Base-by-base conservation (phyloP, 2,797 vertebrate genomes). In the Halcyon chelicuti region DNA sequence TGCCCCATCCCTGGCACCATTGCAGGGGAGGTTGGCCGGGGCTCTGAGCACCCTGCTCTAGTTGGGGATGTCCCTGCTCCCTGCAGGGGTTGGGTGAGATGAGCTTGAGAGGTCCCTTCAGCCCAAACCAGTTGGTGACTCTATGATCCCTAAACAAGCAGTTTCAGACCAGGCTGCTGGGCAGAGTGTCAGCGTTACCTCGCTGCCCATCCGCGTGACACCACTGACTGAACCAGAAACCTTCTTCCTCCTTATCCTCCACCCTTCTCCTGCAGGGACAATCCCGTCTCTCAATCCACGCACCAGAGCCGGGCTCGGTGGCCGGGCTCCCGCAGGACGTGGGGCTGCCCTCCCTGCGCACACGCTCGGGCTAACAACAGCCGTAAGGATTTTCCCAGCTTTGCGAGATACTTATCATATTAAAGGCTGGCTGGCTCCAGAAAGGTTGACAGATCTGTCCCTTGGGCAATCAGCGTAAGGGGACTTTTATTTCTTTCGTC, bases 241-340 rank as follows among this genome's bases (percentile, higher is more conserved):
- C 28, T 55, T 60, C 17, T 12, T 33, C 31, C 28, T 61, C 23
- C 86, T 47, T 4, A 3, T 14, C 42, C 51, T 5, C 76, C 70
- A 7, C 1, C 28, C 47, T 40, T 7, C 46, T 58, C 49, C 29
- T 10, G 4, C 9, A 12, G 40, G 18, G 9, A 25, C 20, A 33
- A 8, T 11, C 15, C 61, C 49, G 0, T 0, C 1, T 5, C 55
- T 12, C 63, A 25, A 66, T 25, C n/a, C 2, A 11, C 42, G 17
- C 51, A 35, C n/a, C 1, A 1, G 40, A 14, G 21, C 31, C 0
- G 2, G 10, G 12, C 42, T n/a, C 10, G 4, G 40, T 12, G 49
- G 31, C 47, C 37, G 1, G 0, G 3, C 46, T 22, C 22, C 26
- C 4, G 1, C 54, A 3, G 26, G 4, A 9, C 7, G 0, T 3